These are phyloP conservation scores for Coptodon bakossiorum DNA, from an alignment of 2,113 vertebrate genomes.

Conservation along the genomic window DNA sequence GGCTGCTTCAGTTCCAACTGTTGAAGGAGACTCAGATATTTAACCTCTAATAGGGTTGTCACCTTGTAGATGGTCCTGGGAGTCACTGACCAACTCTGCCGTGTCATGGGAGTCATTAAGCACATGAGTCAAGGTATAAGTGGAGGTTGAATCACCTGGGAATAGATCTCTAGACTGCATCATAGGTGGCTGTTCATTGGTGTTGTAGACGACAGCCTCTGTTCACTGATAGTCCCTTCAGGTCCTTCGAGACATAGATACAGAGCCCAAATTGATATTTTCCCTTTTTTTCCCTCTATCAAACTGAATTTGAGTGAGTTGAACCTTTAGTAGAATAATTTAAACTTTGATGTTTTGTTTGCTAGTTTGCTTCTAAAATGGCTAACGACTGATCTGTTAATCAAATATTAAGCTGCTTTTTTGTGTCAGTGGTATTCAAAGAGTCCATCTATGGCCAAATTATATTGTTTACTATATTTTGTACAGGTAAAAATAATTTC, in stretches of 20 bases:
- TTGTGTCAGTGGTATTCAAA: neutral
- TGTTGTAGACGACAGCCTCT: neutral
- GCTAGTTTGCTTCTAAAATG: neutral
- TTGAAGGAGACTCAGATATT: neutral
- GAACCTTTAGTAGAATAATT: neutral
- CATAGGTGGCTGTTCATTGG: neutral
- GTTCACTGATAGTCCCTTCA: neutral
- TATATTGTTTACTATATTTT: neutral
- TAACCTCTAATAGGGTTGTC: neutral
- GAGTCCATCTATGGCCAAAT: neutral
- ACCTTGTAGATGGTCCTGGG: neutral
- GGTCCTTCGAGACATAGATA: neutral
- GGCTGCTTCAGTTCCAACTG: neutral
- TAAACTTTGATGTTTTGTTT: neutral
- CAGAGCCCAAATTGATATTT: neutral
- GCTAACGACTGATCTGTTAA: neutral
- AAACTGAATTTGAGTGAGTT: neutral
- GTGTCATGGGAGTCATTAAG: neutral
- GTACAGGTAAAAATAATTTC: neutral
- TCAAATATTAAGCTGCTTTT: neutral
- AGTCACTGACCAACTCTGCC: neutral
- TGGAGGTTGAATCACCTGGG: neutral
- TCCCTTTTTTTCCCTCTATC: neutral
- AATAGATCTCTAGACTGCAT: neutral
- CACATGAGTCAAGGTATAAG: neutral